These are phyloP conservation scores for Ectemnius continuus DNA, from an alignment of 2,888 invertebrate species.

Conservation along the genomic window DNA sequence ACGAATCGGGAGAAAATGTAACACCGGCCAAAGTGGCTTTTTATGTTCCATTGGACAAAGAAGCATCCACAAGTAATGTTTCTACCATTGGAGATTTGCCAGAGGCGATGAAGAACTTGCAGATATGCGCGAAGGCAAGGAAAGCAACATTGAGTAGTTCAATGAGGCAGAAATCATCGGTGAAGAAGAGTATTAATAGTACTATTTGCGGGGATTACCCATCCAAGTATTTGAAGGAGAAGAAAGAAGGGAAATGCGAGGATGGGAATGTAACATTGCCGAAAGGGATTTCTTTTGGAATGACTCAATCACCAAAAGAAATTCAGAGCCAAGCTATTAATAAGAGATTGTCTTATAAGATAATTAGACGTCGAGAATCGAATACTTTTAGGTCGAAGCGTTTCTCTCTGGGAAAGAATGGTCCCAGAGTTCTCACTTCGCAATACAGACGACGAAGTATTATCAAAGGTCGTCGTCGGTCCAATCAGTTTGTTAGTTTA, in stretches of 20 bases:
- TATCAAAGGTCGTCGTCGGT: constrained; percentile 29
- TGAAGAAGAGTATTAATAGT: neutral
- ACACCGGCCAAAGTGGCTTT: neutral
- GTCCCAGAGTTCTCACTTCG: constrained; percentile 41
- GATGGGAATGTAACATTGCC: neutral
- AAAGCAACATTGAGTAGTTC: neutral
- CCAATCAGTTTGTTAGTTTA: constrained; percentile 77
- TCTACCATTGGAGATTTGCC: neutral
- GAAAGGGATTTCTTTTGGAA: neutral
- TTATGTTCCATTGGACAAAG: neutral
- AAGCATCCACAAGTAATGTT: neutral
- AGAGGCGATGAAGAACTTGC: neutral
- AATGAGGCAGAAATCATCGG: neutral
- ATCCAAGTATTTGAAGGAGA: neutral
- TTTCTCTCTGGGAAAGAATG: constrained; percentile 10
- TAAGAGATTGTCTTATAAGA: constrained; percentile 2
- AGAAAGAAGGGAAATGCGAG: neutral
- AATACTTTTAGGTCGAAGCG: neutral
- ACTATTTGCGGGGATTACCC: neutral
- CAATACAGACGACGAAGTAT: constrained; percentile 51
- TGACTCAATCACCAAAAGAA: neutral
- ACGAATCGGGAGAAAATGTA: neutral
- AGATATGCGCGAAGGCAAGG: neutral
- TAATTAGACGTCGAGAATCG: neutral
- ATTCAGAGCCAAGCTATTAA: neutral